Conservation (phyloP, 2,113 vertebrate genomes). For the Morone saxatilis region DNA sequence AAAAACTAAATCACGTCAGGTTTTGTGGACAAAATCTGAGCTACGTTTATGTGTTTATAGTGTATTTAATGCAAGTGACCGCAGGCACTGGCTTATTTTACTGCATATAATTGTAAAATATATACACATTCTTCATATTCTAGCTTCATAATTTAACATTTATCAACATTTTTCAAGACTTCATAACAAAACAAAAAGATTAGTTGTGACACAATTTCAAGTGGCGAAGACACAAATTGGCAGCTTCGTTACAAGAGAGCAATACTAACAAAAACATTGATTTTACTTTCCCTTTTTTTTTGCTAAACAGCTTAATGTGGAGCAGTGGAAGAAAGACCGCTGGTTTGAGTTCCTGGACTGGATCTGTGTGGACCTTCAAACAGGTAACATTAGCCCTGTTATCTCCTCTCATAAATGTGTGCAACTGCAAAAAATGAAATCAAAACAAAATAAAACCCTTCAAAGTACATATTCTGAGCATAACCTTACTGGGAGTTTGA, state of each 20-base stretch:
- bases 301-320: neutral
- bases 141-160: slow-evolving; percentile 80
- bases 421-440: neutral
- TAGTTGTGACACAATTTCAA: slow-evolving; percentile 52
- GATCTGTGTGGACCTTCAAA: slow-evolving; percentile 6
- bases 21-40: slow-evolving; percentile 35
- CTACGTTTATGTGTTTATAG: slow-evolving; percentile 32
- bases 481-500: neutral
- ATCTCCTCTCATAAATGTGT: too few species aligned
- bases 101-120: slow-evolving; percentile 66
- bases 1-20: slow-evolving; percentile 27
- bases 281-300: slow-evolving; percentile 28
- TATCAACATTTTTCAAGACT: slow-evolving; percentile 46
- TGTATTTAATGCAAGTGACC: slow-evolving; percentile 31
- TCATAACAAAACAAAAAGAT: slow-evolving; percentile 36
- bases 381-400: neutral
- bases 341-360: slow-evolving; percentile 8
- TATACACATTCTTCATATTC: slow-evolving; percentile 67
- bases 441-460: slow-evolving; percentile 15
- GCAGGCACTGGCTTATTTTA: slow-evolving; percentile 47
- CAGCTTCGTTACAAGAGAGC: slow-evolving; percentile 35
- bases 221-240: slow-evolving; percentile 44
- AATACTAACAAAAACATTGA: neutral
- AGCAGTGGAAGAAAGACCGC: neutral
- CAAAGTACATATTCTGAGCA: neutral